Conservation (phyloP, 1,140 invertebrate species). For the Antheraea mylitta region DNA sequence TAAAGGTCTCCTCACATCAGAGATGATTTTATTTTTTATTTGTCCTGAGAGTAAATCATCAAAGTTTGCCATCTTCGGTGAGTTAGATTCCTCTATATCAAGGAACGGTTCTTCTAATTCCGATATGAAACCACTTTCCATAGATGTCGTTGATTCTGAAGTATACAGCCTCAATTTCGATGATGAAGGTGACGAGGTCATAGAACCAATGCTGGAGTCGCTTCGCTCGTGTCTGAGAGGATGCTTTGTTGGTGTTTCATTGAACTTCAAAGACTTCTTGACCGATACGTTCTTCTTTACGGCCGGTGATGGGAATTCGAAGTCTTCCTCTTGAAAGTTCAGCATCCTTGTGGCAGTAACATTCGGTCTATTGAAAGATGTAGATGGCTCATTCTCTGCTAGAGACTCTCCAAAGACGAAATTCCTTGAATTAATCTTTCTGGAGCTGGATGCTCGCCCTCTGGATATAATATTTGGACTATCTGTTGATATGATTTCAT, state of each 20-base stretch:
- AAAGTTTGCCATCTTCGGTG: constrained; percentile 60
- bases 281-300: constrained; percentile 44
- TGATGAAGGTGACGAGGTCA: constrained; percentile 35
- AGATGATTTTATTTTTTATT: constrained; percentile 52
- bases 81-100: constrained; percentile 58
- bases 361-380: constrained; percentile 60
- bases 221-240: constrained; percentile 45
- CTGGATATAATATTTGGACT: constrained; percentile 69
- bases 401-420: constrained; percentile 72
- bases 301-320: constrained; percentile 60
- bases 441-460: constrained; percentile 42
- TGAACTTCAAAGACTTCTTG: constrained; percentile 65
- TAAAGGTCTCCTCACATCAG: constrained; percentile 29
- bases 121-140: constrained; percentile 68
- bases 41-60: constrained; percentile 53
- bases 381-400: constrained; percentile 55
- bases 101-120: constrained; percentile 63
- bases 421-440: constrained; percentile 54
- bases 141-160: constrained; percentile 56
- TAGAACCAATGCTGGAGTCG: constrained; percentile 51
- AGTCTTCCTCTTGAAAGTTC: constrained; percentile 57
- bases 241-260: constrained; percentile 46
- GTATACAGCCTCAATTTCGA: constrained; percentile 43
- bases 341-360: constrained; percentile 47
- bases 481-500: constrained; percentile 75